Conservation (phyloP, 92 coral and sea anemone genomes). For the Nematostella vectensis region DNA sequence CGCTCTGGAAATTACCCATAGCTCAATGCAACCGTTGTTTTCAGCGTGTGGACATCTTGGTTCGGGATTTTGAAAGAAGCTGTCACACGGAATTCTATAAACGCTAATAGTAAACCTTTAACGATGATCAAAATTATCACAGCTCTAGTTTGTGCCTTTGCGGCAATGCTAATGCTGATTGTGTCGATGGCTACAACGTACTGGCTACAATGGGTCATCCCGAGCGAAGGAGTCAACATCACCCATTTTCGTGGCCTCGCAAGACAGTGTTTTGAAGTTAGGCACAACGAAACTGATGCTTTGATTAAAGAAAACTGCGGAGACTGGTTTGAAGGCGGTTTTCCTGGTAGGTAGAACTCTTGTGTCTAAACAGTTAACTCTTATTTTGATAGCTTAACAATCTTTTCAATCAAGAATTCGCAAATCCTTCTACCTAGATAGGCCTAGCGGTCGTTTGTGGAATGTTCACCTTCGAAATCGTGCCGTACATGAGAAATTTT, state of each 20-base stretch:
- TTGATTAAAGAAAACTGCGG: conserved; percentile 25
- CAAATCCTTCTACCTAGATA: too few relatives aligned
- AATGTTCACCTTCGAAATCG: neutral
- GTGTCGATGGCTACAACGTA: conserved; percentile 85
- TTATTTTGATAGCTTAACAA: too few relatives aligned
- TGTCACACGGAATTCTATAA: too few relatives aligned
- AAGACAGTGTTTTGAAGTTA: conserved; percentile 60
- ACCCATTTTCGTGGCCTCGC: conserved; percentile 62
- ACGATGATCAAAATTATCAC: conserved; percentile 93
- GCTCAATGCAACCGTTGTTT: too few relatives aligned
- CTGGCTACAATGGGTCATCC: conserved; percentile 81
- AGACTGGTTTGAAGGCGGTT: conserved; percentile 19
- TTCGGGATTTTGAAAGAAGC: too few relatives aligned
- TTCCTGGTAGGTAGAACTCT: conserved; percentile 30
- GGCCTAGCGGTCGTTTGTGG: too few relatives aligned
- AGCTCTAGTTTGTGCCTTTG: conserved; percentile 75
- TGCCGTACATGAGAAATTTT: neutral
- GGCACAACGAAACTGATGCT: conserved; percentile 57
- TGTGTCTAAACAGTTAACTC: too few relatives aligned
- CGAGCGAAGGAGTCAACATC: conserved; percentile 43
- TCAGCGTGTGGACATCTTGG: too few relatives aligned
- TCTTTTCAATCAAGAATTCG: too few relatives aligned
- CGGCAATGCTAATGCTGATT: conserved; percentile 84
- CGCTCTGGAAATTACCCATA: too few relatives aligned
- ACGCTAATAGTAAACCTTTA: neutral